Evolutionary conservation across 2,888 invertebrate genomes (phyloP).

Genomic region (Drosophila incognita): DNA sequence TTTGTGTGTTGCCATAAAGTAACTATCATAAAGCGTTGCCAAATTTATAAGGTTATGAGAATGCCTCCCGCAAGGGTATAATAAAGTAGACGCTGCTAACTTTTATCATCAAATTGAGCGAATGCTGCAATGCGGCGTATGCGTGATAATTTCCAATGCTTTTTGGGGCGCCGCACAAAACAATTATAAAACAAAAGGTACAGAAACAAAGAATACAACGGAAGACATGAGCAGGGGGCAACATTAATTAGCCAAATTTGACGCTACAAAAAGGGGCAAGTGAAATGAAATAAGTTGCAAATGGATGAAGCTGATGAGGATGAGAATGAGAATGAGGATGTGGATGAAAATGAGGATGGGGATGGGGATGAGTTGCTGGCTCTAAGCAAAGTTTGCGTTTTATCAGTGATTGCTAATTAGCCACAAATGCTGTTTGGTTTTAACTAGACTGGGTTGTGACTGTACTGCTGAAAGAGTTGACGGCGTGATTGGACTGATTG

Average conservation of each 20-base stretch:
- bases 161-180: neutral
- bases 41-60: neutral
- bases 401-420: slow-evolving; percentile 66
- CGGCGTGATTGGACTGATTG: slow-evolving; percentile 15
- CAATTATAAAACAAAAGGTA: slow-evolving; percentile 22
- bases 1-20: neutral
- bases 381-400: slow-evolving; percentile 16
- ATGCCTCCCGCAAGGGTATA: neutral
- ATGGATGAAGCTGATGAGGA: slow-evolving; percentile 1
- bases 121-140: slow-evolving; percentile 36
- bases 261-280: slow-evolving; percentile 14
- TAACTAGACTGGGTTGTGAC: slow-evolving; percentile 11
- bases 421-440: slow-evolving; percentile 34
- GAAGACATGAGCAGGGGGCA: neutral
- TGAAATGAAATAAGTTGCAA: slow-evolving; percentile 1
- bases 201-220: slow-evolving; percentile 8
- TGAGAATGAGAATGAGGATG: neutral
- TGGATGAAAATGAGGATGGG: neutral
- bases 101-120: slow-evolving; percentile 62
- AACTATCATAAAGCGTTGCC: neutral
- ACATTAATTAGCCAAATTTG: slow-evolving; percentile 61
- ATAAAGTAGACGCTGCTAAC: slow-evolving; percentile 40
- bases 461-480: slow-evolving; percentile 19
- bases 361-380: neutral
- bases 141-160: slow-evolving; percentile 48